phyloP scores from a whole-genome alignment of 1,140 invertebrate genomes.

The Yoshiicerus persimilis region DNA sequence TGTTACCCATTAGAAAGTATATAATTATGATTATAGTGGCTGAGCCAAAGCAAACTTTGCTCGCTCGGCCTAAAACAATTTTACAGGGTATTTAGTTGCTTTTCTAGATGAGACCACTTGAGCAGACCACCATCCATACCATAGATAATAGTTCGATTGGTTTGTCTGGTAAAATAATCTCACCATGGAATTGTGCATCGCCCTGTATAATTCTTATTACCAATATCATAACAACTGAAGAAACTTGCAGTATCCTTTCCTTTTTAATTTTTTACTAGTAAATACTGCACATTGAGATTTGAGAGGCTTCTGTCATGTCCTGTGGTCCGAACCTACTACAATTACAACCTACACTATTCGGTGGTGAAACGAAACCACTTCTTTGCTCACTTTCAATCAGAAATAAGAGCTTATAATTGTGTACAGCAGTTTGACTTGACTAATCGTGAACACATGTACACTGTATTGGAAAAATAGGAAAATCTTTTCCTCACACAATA shows the following conservation, averaged over 20 bases:
- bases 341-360: neutral
- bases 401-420: neutral
- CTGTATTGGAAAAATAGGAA: too few relatives aligned
- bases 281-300: neutral
- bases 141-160: neutral
- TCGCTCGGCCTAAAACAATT: neutral
- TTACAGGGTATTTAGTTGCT: neutral
- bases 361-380: neutral
- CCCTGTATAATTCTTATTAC: neutral
- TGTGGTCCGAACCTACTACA: neutral
- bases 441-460: neutral
- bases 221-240: neutral
- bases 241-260: neutral
- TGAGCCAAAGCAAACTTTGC: slow-evolving; percentile 7
- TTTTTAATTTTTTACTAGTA: neutral
- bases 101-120: neutral
- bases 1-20: slow-evolving; percentile 26
- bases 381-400: neutral
- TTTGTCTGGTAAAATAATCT: neutral
- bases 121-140: neutral
- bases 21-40: slow-evolving; percentile 18
- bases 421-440: neutral
- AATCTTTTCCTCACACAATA: neutral
- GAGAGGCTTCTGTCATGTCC: neutral
- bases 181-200: neutral